These are phyloP conservation scores for Typhlichthys eigenmanni DNA, from an alignment of 2,797 vertebrate genomes.

Conservation along the genomic window DNA sequence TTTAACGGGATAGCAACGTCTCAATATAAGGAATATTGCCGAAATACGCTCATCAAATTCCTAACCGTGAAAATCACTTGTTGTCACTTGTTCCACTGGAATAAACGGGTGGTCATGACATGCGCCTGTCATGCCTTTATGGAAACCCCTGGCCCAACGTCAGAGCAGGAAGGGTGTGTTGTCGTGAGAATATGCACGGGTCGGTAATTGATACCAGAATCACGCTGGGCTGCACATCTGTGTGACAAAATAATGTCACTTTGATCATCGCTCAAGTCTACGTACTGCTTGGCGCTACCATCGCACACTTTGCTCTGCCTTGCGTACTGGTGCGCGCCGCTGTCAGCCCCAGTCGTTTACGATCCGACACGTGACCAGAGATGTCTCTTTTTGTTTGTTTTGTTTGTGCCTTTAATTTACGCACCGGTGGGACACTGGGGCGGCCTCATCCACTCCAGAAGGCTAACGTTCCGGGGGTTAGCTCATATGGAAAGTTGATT, in stretches of 20 bases:
- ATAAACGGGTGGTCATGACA: conserved; percentile 23
- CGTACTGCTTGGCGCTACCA: conserved; percentile 2
- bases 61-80: conserved; percentile 30
- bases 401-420: conserved; percentile 57
- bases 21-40: conserved; percentile 34
- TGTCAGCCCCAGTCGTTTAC: background rate
- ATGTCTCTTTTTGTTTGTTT: conserved; percentile 14
- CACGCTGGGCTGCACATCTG: conserved; percentile 3
- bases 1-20: conserved; percentile 29
- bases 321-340: conserved; percentile 32
- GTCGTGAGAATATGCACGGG: conserved; percentile 8
- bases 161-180: conserved; percentile 10
- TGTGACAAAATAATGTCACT: conserved; percentile 21
- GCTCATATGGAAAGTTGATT: conserved; percentile 72
- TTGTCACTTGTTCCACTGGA: conserved; percentile 26
- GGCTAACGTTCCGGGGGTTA: conserved; percentile 67
- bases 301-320: conserved; percentile 6
- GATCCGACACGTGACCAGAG: conserved; percentile 12
- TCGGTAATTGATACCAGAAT: conserved; percentile 43
- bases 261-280: conserved; percentile 44
- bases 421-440: conserved; percentile 48
- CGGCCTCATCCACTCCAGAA: conserved; percentile 67
- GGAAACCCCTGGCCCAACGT: conserved; percentile 19
- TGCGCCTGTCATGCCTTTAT: conserved; percentile 27
- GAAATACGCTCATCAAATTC: conserved; percentile 46